Evolutionary conservation across 2,797 vertebrate genomes (phyloP).

Genomic region (Pseudochromis fuscus): DNA sequence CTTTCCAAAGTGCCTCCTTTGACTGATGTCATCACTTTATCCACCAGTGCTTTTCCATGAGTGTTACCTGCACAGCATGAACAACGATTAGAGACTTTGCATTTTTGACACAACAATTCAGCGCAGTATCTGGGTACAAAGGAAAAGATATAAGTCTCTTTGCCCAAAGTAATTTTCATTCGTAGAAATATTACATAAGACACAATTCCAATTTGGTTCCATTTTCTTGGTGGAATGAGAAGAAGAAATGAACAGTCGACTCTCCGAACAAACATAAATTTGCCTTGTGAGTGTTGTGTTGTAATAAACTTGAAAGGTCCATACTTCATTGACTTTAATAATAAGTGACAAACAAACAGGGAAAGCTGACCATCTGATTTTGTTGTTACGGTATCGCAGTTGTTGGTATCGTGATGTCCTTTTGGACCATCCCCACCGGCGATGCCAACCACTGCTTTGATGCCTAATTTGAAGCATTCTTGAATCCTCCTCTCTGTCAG

Average conservation of each 20-base stretch:
- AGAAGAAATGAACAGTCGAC: too few species aligned
- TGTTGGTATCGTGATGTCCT: accelerated
- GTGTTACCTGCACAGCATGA: conserved; percentile 7
- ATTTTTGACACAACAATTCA: neutral
- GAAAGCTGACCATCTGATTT: conserved; percentile 35
- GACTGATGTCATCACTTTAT: conserved; percentile 87
- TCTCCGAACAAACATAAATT: too few species aligned
- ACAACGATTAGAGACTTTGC: neutral
- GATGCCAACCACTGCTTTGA: neutral
- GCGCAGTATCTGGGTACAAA: neutral
- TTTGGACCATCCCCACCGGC: accelerated
- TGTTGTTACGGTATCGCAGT: conserved; percentile 7
- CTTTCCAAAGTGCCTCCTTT: conserved; percentile 84
- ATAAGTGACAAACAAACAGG: neutral
- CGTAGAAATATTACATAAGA: too few species aligned
- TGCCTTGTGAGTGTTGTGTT: neutral
- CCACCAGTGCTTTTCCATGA: conserved; percentile 73
- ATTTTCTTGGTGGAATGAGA: too few species aligned
- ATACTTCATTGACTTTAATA: neutral
- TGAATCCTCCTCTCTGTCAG: conserved; percentile 68
- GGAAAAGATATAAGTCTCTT: too few species aligned
- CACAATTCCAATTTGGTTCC: too few species aligned
- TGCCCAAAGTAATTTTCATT: too few species aligned
- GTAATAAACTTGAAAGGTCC: neutral
- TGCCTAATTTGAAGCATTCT: conserved; percentile 68